Evolutionary conservation across 2,113 vertebrate species (phyloP), one percentile per base, ranked within the genome.

Genomic region (Dermatemys mawii): DNA sequence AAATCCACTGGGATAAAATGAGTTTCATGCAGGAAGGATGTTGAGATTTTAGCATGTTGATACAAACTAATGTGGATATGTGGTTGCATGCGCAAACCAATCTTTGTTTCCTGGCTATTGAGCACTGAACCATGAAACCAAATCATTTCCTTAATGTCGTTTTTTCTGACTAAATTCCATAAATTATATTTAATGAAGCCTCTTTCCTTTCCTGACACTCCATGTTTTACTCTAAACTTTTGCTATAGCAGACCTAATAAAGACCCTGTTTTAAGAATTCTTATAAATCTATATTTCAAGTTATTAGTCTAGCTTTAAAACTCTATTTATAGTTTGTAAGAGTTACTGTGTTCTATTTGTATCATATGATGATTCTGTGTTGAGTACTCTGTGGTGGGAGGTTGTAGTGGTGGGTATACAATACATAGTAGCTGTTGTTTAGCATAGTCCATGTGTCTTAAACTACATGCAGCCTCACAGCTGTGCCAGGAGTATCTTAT

Each of bases 81-180:
- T 29, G 57, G 46, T 5, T 79, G 3, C 24, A 29, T 27, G 32
- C 70, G 63, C 32, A 85, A 54, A 89, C 21, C 76, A 82, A 84
- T 63, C 12, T 90, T 91, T 80, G 29, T 48, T 53, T 83, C 6
- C 29, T 90, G 38, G 2, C 50, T 92, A 93, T 22, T 14, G 92
- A 80, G 57, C 6, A 38, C 0, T 0, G 41, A 81, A 29, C 35
- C 75, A 85, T 44, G 29, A 41, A 29, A 11, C 1, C 81, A 48
- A 49, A 93, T 63, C 1, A 9, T 94, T 95, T 88, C 60, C 21
- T 85, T 84, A 19, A 11, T 54, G 11, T 53, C 19, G 1, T 81
- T 91, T 90, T 86, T 81, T 78, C 53, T 90, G 46, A 16, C 53
- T 73, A 81, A 63, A 90, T 88, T 94, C 44, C 48, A 6, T 57